Evolutionary conservation across 2,888 invertebrate species (phyloP), one percentile per base, ranked within the genome.

Genomic region (Tolmerus cingulatus): DNA sequence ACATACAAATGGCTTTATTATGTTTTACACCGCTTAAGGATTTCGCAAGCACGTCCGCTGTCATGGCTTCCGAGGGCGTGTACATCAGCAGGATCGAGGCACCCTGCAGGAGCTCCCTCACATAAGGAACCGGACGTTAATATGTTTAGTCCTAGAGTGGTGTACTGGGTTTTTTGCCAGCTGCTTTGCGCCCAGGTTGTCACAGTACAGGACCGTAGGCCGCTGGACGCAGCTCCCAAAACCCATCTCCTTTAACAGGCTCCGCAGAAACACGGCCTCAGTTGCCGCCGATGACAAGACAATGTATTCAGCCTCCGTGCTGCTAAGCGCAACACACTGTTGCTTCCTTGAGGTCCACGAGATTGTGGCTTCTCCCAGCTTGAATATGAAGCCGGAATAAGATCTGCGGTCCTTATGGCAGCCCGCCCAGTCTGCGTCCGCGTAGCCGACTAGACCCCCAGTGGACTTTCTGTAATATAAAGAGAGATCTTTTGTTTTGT

Each of bases 371-470:
- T 82, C 88, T 88, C 55, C 66, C 2, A 84, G 19, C 30, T 40
- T 34, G 0, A 84, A 19, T 4, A 84, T 7, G 16, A 27, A 89
- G 0, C 88, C 89, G 46, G 86, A 89, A 30, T 85, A 89, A n/a
- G 88, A 88, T 27, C 87, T 88, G 9, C 88, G 76, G 37, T 89
- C 88, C 12, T 19, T 27, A 5, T n/a, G 9, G 57, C 88, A 87
- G 30, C 88, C 88, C n/a, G 79, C 89, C 89, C 89, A 89, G 76
- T 89, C 89, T 5, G 89, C 89, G 85, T 89, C 89, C 16, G 79
- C 86, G 84, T 79, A 89, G 9, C 87, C 78, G 23, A 87, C 46
- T 0, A 88, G 14, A 14, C 46, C 16, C 4, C 12, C 46, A 1
- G 46, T 5, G 16, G 46, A 46, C 4, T 46, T 46, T 46, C 46